Evolutionary conservation across 2,113 vertebrate genomes (phyloP).

Genomic region (Amphiprion ocellaris): DNA sequence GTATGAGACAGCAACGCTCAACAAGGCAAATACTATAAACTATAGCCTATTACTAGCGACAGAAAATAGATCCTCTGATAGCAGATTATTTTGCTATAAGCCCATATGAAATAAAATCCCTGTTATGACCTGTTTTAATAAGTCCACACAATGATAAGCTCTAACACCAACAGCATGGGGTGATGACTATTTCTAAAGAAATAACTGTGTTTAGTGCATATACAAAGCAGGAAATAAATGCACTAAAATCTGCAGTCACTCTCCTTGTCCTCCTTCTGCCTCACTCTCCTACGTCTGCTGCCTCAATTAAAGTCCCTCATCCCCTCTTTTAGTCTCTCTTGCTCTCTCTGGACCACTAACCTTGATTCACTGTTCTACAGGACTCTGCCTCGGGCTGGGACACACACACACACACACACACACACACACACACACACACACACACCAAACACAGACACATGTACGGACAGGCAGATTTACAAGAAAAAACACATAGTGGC

Average conservation of each 20-base stretch:
- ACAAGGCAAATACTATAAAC: conserved; percentile 7
- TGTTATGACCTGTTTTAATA: conserved; percentile 40
- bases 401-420: conserved; percentile 31
- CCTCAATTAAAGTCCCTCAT: conserved; percentile 41
- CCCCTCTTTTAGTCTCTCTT: conserved; percentile 41
- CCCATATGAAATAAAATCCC: conserved; percentile 36
- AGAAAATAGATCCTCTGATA: conserved; percentile 31
- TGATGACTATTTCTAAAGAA: conserved; percentile 1
- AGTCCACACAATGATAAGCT: conserved; percentile 27
- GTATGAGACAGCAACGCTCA: neutral
- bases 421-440: conserved; percentile 21
- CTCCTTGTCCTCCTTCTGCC: conserved; percentile 6
- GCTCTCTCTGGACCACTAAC: conserved; percentile 75
- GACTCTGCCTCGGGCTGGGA: conserved; percentile 57
- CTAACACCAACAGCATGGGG: conserved; percentile 17
- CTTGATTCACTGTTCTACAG: conserved; percentile 71
- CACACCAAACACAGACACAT: conserved; percentile 9
- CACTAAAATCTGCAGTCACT: neutral
- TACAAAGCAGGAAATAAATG: conserved; percentile 7
- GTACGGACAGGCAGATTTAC: conserved; percentile 53
- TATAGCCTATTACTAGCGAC: conserved; percentile 40
- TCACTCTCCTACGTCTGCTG: conserved; percentile 30
- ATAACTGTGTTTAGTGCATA: conserved; percentile 23
- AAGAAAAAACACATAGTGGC: conserved; percentile 36
- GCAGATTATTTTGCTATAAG: conserved; percentile 43